phyloP scores from a whole-genome alignment of 2,113 vertebrate species.

The Odocoileus hemionus region DNA sequence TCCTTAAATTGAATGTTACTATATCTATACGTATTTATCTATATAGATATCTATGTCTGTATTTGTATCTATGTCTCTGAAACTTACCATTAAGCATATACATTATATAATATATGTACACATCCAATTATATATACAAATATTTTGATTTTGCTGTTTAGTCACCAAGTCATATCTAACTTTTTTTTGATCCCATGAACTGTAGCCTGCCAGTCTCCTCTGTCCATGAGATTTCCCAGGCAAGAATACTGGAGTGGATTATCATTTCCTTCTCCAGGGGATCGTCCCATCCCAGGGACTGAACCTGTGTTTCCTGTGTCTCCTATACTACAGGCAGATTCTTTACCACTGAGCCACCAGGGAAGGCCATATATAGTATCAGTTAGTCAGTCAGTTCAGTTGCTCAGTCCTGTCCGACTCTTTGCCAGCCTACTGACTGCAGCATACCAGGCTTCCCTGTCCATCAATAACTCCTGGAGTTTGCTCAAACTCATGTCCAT shows the following conservation, averaged over 20 bases:
- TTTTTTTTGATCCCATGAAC: neutral
- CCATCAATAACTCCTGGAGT: neutral
- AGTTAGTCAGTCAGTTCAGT: neutral
- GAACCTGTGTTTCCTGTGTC: neutral
- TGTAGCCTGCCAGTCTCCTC: neutral
- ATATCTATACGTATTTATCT: neutral
- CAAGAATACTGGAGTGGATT: neutral
- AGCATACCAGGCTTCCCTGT: neutral
- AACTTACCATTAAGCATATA: neutral
- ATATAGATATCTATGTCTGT: neutral
- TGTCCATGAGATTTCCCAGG: neutral
- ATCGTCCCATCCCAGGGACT: neutral
- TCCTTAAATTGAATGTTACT: neutral
- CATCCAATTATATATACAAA: neutral
- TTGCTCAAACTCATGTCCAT: neutral
- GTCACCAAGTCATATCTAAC: neutral
- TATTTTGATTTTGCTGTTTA: neutral
- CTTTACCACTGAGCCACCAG: neutral
- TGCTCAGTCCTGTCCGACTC: neutral
- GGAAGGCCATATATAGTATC: neutral
- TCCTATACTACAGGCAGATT: neutral
- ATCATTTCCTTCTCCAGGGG: neutral
- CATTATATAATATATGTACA: neutral
- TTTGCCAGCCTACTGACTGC: neutral
- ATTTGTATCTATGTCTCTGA: neutral